Evolutionary conservation across 1,140 invertebrate genomes (phyloP).

Genomic region (Triops cancriformis): DNA sequence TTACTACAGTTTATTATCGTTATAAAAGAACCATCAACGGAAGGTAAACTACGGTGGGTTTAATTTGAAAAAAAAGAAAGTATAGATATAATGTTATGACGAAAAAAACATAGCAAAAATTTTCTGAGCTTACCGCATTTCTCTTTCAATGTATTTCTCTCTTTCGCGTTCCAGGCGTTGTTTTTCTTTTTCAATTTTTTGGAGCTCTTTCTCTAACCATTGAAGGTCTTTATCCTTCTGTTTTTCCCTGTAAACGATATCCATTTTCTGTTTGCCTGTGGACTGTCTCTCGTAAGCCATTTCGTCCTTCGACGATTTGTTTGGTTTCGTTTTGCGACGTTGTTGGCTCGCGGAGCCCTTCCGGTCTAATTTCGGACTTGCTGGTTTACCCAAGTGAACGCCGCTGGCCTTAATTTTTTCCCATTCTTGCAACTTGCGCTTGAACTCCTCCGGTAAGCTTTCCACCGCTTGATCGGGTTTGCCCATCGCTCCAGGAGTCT

Average conservation of each 20-base stretch:
- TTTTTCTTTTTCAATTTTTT: conserved; percentile 54
- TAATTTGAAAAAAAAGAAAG: too few species aligned
- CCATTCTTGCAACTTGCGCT: conserved; percentile 45
- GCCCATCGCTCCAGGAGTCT: conserved; percentile 28
- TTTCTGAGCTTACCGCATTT: conserved; percentile 40
- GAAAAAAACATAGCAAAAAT: too few species aligned
- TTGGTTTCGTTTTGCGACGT: conserved; percentile 28
- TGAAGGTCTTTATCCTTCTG: conserved; percentile 47
- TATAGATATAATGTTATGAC: too few species aligned
- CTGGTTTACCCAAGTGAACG: conserved; percentile 21
- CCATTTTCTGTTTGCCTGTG: conserved; percentile 14
- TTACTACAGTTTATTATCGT: too few species aligned
- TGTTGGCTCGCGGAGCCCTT: conserved; percentile 31
- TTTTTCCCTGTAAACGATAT: conserved; percentile 31
- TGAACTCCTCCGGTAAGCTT: conserved; percentile 44
- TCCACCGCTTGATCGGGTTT: conserved; percentile 36
- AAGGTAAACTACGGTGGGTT: too few species aligned
- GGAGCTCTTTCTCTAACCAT: conserved; percentile 50
- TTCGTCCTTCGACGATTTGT: conserved; percentile 28
- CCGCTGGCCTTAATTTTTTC: conserved; percentile 35
- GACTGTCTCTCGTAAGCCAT: conserved; percentile 28
- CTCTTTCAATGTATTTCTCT: conserved; percentile 51
- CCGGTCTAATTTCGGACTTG: conserved; percentile 32
- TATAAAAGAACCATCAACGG: too few species aligned
- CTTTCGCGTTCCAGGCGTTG: conserved; percentile 50